Evolutionary conservation across 2,113 vertebrate genomes (phyloP).

Genomic region (Dasypus novemcinctus): DNA sequence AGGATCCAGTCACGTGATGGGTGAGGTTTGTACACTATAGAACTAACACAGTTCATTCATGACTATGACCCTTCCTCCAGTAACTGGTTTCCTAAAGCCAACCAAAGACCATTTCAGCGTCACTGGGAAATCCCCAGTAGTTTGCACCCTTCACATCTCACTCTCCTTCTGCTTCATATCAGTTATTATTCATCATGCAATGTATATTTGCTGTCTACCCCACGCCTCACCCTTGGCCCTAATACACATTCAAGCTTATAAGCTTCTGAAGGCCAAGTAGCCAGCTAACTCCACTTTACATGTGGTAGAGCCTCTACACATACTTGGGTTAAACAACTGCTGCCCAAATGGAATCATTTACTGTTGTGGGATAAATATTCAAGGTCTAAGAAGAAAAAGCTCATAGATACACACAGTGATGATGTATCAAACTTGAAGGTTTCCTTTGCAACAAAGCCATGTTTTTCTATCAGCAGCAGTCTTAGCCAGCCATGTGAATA

Average conservation of each 20-base stretch:
- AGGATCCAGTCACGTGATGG: neutral
- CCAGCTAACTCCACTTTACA: neutral
- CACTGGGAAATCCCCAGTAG: accelerated
- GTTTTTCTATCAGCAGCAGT: slow-evolving; percentile 56
- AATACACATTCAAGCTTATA: neutral
- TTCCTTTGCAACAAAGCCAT: slow-evolving; percentile 51
- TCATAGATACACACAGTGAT: neutral
- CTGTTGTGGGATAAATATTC: neutral
- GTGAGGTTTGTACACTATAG: neutral
- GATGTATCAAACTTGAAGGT: slow-evolving; percentile 55
- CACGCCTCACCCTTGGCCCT: no score
- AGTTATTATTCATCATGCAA: neutral
- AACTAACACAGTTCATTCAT: neutral
- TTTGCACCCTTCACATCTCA: accelerated
- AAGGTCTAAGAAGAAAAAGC: neutral
- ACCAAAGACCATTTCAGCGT: neutral
- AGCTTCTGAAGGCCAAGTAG: neutral
- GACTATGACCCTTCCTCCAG: neutral
- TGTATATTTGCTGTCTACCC: neutral
- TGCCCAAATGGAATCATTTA: neutral
- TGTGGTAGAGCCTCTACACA: neutral
- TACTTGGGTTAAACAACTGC: neutral
- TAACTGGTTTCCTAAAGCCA: neutral
- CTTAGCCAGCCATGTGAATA: slow-evolving; percentile 50
- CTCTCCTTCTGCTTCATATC: neutral